Evolutionary conservation across 2,113 vertebrate genomes (phyloP).

Genomic region (Elaphurus davidianus): DNA sequence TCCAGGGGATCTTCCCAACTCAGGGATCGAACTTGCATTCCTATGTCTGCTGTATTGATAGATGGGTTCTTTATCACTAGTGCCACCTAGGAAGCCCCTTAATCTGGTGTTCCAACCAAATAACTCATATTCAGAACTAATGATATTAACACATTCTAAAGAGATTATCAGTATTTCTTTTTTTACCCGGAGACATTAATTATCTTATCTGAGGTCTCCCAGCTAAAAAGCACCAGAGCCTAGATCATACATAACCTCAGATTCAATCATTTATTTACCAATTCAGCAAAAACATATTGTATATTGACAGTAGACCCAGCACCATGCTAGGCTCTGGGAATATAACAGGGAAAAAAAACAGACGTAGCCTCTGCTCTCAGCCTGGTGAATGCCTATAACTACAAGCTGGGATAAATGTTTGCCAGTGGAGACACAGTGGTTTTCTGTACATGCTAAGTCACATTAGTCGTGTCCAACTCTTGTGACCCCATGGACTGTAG

Average conservation of each 20-base stretch:
- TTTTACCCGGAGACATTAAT: not conserved
- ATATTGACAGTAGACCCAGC: not conserved
- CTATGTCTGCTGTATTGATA: not conserved
- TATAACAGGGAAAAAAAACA: not conserved
- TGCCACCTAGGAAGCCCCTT: not conserved
- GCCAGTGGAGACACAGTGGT: not conserved
- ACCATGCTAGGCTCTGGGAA: not conserved
- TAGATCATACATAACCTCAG: not conserved
- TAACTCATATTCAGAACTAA: not conserved
- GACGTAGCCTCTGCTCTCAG: not conserved
- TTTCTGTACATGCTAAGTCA: not conserved
- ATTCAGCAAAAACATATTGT: not conserved
- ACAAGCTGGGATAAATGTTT: not conserved
- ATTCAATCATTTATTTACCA: not conserved
- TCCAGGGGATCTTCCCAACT: not conserved
- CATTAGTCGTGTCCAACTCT: not conserved
- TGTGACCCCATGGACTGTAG: not conserved
- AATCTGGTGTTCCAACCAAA: not conserved
- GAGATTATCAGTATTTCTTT: not conserved
- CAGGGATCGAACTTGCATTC: rapidly evolving
- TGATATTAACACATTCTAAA: not conserved
- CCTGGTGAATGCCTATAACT: not conserved
- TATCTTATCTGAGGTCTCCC: not conserved
- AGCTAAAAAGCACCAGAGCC: not conserved
- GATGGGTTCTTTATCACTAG: not conserved